Conservation (phyloP, 2,888 invertebrate genomes). For the Oscheius sp. region DNA sequence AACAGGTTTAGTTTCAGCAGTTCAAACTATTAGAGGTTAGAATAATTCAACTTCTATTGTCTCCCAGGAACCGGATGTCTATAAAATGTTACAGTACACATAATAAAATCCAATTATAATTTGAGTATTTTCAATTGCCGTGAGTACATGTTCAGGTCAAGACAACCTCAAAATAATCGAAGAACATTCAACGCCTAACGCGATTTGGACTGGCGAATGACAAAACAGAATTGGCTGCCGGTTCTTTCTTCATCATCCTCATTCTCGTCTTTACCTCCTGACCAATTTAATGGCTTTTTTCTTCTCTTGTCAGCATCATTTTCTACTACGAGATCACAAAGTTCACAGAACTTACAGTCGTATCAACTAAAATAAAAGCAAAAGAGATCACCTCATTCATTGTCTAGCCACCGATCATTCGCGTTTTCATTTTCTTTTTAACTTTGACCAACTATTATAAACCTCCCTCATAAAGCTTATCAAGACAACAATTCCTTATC, state of each 20-base stretch:
- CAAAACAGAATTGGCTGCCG: constrained; percentile 33
- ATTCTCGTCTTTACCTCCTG: not conserved
- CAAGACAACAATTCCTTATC: no score
- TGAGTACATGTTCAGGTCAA: constrained; percentile 2
- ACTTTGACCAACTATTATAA: not conserved
- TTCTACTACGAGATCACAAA: no score
- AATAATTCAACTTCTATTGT: no score
- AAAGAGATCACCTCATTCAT: not conserved
- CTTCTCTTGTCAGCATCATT: not conserved
- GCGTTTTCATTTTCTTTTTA: not conserved
- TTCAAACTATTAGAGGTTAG: no score
- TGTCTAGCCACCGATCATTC: not conserved
- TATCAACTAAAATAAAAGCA: not conserved
- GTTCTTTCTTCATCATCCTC: constrained; percentile 29
- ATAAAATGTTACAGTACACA: not conserved
- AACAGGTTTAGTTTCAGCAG: no score
- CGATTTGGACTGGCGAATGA: constrained; percentile 25
- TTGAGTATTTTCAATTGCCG: not conserved
- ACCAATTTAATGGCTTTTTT: not conserved
- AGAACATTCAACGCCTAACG: constrained; percentile 6
- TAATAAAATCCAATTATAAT: not conserved
- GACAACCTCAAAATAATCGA: not conserved
- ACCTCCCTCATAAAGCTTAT: not conserved
- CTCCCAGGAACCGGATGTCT: not conserved
- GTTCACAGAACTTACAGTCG: no score